A percentile compares a stretch with the other conserved stretches of the same genome.
phyloP scores from a whole-genome alignment of 1,140 invertebrate genomes.

The Drosophila pachea region DNA sequence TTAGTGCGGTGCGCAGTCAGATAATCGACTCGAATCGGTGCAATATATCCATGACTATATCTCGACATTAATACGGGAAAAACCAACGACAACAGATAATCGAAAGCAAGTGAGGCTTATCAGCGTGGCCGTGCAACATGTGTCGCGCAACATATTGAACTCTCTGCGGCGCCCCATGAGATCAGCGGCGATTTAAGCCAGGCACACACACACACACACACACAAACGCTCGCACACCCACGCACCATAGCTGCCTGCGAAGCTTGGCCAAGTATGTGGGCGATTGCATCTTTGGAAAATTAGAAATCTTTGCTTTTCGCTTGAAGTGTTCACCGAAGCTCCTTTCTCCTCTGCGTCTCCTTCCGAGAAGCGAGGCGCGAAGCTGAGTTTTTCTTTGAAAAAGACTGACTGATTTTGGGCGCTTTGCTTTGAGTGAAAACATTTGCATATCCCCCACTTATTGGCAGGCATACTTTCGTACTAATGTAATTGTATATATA shows the following conservation, averaged over 20 bases:
- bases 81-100: background rate
- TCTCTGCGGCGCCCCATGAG: conserved; percentile 20
- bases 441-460: conserved; percentile 10
- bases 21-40: conserved; percentile 17
- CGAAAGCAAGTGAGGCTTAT: conserved; percentile 27
- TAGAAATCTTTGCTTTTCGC: no score
- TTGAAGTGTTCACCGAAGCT: no score
- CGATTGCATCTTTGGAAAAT: background rate
- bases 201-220: conserved; percentile 8
- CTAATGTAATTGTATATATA: conserved; percentile 65
- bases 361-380: background rate
- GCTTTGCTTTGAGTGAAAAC: background rate
- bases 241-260: background rate
- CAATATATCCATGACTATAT: conserved; percentile 34
- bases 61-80: background rate
- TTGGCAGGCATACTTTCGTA: conserved; percentile 41
- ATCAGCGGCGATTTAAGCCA: conserved; percentile 22
- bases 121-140: conserved; percentile 58
- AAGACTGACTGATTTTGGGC: background rate
- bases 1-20: conserved; percentile 16
- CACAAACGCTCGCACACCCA: conserved; percentile 10
- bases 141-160: conserved; percentile 58
- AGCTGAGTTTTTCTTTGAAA: background rate
- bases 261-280: conserved; percentile 20
- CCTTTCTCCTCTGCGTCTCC: no score